These are phyloP conservation scores for Barnardius zonarius DNA, from an alignment of 2,113 vertebrate species.

Conservation along the genomic window DNA sequence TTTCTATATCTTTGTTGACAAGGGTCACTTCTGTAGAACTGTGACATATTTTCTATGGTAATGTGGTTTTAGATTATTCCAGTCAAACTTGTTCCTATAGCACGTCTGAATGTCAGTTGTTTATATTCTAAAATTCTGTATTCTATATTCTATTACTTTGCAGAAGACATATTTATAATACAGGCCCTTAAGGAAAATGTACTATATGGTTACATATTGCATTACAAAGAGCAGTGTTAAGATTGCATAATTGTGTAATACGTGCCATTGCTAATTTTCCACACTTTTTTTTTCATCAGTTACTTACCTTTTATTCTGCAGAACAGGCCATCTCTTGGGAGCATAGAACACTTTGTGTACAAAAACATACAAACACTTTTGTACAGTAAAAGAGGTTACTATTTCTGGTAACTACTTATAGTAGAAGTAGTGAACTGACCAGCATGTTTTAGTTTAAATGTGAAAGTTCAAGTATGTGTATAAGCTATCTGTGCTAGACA, in stretches of 20 bases:
- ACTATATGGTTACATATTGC: neutral
- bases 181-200: neutral
- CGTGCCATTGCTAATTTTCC: neutral
- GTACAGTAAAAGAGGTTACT: neutral
- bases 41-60: neutral
- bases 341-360: neutral
- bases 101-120: neutral
- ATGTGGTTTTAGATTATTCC: neutral
- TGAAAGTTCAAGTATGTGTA: neutral
- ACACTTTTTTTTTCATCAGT: neutral
- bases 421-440: neutral
- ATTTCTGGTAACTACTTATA: neutral
- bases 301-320: neutral
- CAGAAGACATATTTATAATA: neutral
- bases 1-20: slow-evolving; percentile 59
- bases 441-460: neutral
- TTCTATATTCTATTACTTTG: neutral
- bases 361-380: neutral
- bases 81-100: neutral
- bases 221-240: neutral
- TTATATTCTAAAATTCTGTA: neutral
- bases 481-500: neutral
- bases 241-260: neutral
- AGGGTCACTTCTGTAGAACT: slow-evolving; percentile 27
- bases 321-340: neutral